Conservation (phyloP, 2,797 vertebrate species). For the Melanogrammus aeglefinus region DNA sequence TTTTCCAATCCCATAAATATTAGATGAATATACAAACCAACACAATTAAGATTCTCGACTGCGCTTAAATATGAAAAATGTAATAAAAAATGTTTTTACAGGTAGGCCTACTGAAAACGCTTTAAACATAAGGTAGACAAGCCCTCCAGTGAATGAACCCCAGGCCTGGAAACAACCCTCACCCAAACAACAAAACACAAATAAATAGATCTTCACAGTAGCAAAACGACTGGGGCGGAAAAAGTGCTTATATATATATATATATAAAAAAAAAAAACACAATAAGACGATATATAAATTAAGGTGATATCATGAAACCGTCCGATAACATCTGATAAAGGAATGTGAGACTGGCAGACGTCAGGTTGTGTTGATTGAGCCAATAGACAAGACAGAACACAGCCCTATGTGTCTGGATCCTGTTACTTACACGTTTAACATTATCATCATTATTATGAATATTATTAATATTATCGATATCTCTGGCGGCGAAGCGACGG, state of each 20-base stretch:
- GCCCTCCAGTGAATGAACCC: slow-evolving; percentile 3
- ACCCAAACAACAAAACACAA: slow-evolving; percentile 47
- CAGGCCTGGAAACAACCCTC: slow-evolving; percentile 18
- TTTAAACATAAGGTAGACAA: slow-evolving; percentile 7
- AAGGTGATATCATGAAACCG: slow-evolving; percentile 24
- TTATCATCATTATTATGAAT: slow-evolving; percentile 17
- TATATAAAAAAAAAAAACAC: slow-evolving; percentile 36
- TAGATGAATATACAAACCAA: slow-evolving; percentile 19
- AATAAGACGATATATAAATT: slow-evolving; percentile 41
- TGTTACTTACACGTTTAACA: background rate
- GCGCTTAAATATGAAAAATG: slow-evolving; percentile 23
- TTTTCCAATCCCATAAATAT: slow-evolving; percentile 17
- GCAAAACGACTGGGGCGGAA: slow-evolving; percentile 42
- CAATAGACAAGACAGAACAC: slow-evolving; percentile 47
- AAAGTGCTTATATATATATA: slow-evolving; percentile 33
- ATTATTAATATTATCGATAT: slow-evolving; percentile 39
- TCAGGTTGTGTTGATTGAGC: slow-evolving; percentile 19
- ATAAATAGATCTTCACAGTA: slow-evolving; percentile 47
- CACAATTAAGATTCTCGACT: slow-evolving; percentile 5
- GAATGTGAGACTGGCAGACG: slow-evolving; percentile 26
- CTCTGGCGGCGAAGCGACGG: slow-evolving; percentile 48
- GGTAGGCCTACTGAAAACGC: background rate
- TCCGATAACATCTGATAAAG: slow-evolving; percentile 28
- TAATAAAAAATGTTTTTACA: slow-evolving; percentile 16
- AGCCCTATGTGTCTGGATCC: slow-evolving; percentile 26